phyloP scores from a whole-genome alignment of 1,140 invertebrate species.

The Delia radicum region DNA sequence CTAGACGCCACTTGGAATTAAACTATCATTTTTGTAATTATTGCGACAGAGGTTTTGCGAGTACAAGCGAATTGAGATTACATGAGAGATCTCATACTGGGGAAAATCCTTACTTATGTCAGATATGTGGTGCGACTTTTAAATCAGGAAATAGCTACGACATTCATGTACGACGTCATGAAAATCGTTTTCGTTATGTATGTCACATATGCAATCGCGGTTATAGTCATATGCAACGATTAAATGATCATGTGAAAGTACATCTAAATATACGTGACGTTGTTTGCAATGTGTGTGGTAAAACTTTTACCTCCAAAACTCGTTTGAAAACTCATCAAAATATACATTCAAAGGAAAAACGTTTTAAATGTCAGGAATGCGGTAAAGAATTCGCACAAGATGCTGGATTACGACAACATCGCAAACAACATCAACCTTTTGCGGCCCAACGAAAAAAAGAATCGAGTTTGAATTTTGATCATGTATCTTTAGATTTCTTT shows the following conservation, averaged over 20 bases:
- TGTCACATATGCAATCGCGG: constrained; percentile 35
- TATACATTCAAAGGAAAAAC: constrained; percentile 46
- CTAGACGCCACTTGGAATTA: constrained; percentile 38
- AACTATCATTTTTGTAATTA: constrained; percentile 37
- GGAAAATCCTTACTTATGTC: too few relatives aligned
- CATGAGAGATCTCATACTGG: constrained; percentile 44
- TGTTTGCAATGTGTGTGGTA: constrained; percentile 44
- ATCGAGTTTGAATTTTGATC: too few relatives aligned
- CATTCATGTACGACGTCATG: constrained; percentile 33
- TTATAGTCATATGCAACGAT: constrained; percentile 29
- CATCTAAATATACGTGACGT: constrained; percentile 49
- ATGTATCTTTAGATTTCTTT: too few relatives aligned
- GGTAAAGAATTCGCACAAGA: constrained; percentile 45
- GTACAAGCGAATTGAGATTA: constrained; percentile 34
- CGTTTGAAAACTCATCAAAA: constrained; percentile 43
- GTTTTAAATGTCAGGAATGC: constrained; percentile 46
- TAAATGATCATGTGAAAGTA: constrained; percentile 42
- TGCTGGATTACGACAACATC: constrained; percentile 45
- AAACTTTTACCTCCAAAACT: constrained; percentile 43
- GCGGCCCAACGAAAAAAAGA: too few relatives aligned
- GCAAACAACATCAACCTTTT: too few relatives aligned
- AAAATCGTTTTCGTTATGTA: constrained; percentile 32
- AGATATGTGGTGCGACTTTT: too few relatives aligned
- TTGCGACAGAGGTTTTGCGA: constrained; percentile 38
- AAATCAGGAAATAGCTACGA: constrained; percentile 37